Evolutionary conservation across 2,888 invertebrate species (phyloP), one percentile per base, ranked within the genome.

Genomic region (Pachydiplax longipennis): DNA sequence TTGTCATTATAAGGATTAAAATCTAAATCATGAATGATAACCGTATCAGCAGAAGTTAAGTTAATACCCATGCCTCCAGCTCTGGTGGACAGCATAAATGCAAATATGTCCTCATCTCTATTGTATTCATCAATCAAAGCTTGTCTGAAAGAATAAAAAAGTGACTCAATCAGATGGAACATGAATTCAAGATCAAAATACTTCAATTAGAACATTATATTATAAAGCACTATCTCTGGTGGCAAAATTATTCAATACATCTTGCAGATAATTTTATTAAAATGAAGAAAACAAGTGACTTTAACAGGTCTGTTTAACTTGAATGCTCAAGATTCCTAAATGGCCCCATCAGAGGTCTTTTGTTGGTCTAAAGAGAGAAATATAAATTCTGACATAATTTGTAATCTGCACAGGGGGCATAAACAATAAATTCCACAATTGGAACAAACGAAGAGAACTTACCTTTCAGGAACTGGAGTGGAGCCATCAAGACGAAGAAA

Each of bases 1-100:
- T 99, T 99, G 94, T 99, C 99, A 94, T 99, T 99, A 94, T 99
- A 99, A 0, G 99, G 99, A 95, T 99, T 99, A 94, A 98, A 99
- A 95, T 99, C 99, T 90, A 99, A 98, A 93, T 99, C 99, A 94
- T 99, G 99, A 92, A 99, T 97, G 92, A 99, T 97, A 92, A 99
- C 99, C 18, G 98, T 98, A 94, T 99, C 99, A 0, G 99, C 99
- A 0, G 98, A 96, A 0, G 98, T 98, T 92, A 99, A 95, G 95
- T 99, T 99, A 93, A 99, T 98, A 91, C 99, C 99, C 90, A 99
- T 95, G n/a, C 99, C 99, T 58, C 99, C 99, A 0, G 99, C 99
- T 93, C 96, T 96, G 0, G 99, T 99, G 8, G 99, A 98, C 92
- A 99, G 94, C 91, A 99, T 95, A 94, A 99, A 99, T 92, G 98